phyloP scores from a whole-genome alignment of 2,888 invertebrate species.

The Acrobasis consociella region DNA sequence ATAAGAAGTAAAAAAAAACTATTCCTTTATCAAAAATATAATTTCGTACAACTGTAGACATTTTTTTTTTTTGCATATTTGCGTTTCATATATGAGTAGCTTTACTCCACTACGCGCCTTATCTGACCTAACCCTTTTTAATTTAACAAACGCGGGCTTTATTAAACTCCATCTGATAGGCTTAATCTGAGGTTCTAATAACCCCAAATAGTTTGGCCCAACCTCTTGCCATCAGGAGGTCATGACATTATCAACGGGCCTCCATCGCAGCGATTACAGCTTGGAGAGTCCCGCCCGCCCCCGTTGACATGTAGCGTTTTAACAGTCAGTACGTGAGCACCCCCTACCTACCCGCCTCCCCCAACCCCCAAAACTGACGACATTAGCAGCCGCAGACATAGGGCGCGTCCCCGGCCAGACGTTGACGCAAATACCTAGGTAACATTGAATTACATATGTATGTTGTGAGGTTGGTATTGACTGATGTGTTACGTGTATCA shows the following conservation, averaged over 20 bases:
- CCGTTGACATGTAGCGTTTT: constrained; percentile 80
- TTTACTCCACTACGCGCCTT: neutral
- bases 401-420: constrained; percentile 72
- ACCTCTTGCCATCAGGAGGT: constrained; percentile 53
- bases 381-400: constrained; percentile 81
- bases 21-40: too few relatives aligned
- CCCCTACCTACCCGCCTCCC: constrained; percentile 40
- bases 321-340: constrained; percentile 75
- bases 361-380: constrained; percentile 67
- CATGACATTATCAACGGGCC: constrained; percentile 72
- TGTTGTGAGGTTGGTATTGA: constrained; percentile 7
- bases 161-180: constrained; percentile 25
- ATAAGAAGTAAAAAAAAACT: too few relatives aligned
- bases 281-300: constrained; percentile 61
- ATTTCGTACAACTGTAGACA: too few relatives aligned
- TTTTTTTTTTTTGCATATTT: neutral
- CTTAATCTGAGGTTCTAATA: constrained; percentile 34
- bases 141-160: constrained; percentile 12
- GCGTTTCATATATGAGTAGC: neutral
- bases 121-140: constrained; percentile 13
- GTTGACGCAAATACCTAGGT: constrained; percentile 62
- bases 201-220: constrained; percentile 43
- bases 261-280: constrained; percentile 63
- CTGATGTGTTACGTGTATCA: neutral
- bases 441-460: constrained; percentile 26